Evolutionary conservation across 2,888 invertebrate species (phyloP), one percentile per base, ranked within the genome.

Genomic region (Nomada ruficornis): DNA sequence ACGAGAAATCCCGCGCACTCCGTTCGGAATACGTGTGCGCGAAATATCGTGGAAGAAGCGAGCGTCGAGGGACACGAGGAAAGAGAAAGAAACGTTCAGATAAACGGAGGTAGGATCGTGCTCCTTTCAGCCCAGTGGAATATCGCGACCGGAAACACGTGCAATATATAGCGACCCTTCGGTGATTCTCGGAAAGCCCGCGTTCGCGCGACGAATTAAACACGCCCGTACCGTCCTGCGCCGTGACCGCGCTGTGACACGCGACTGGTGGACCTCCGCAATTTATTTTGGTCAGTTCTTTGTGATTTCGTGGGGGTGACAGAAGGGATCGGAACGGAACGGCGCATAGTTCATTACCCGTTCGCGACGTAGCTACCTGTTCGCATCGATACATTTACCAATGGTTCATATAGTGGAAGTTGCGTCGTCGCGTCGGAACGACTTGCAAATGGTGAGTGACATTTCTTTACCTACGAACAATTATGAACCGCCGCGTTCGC

Each of bases 371-470:
- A 68, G 65, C 65, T 54, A 60, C 36, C 67, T 64, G 67, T 69
- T 62, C 83, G 70, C 82, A 71, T 71, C 87, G 79, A 76, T 83
- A 84, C 85, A 80, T 88, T 91, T 89, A 91, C 93, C 92, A 94
- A 94, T 94, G 94, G 94, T 94, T 93, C 93, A 93, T 89, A 94
- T 94, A 87, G 90, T 93, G 90, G 94, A 94, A 91, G 89, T 92
- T 89, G 90, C 93, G 91, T 91, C 93, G 93, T 91, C 93, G 93
- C 93, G 92, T 91, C 94, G 94, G 92, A 93, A 91, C 93, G 94
- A 94, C 92, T 90, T 93, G 88, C 91, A 92, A 86, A 93, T 93
- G 94, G 94, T 94, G 91, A 93, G 93, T 92, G 72, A 57, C 57
- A n/a, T 5, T 20, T 18, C 5, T 36, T 47, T 13, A 20, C 15